These are phyloP conservation scores for Trichogramma pretiosum DNA, from an alignment of 1,140 invertebrate species.

Conservation along the genomic window DNA sequence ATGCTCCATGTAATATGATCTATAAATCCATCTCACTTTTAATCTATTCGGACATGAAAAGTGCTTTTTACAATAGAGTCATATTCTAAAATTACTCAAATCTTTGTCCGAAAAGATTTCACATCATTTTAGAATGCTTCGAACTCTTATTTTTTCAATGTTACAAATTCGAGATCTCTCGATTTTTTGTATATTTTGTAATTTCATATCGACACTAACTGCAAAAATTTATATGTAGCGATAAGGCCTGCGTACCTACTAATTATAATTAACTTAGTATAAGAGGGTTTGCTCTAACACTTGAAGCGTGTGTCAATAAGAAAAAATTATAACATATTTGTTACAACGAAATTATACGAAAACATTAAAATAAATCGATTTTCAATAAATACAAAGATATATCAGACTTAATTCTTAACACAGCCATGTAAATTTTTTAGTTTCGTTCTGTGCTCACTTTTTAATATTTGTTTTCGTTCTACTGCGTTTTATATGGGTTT, in stretches of 20 bases:
- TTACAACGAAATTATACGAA: slow-evolving; percentile 10
- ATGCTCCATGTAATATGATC: slow-evolving; percentile 1
- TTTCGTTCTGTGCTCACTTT: background rate
- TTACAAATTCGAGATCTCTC: slow-evolving; percentile 8
- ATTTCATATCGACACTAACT: slow-evolving; percentile 13
- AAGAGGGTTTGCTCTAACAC: too few species aligned
- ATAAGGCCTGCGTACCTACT: slow-evolving; percentile 11
- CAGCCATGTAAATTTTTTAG: background rate
- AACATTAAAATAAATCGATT: slow-evolving; percentile 4
- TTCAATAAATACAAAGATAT: too few species aligned
- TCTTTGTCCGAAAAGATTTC: slow-evolving; percentile 7
- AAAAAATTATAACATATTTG: slow-evolving; percentile 7
- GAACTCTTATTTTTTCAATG: slow-evolving; percentile 6
- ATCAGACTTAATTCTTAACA: background rate
- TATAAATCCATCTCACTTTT: background rate
- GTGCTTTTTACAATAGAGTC: background rate
- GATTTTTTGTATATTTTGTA: slow-evolving; percentile 18
- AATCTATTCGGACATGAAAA: slow-evolving; percentile 5
- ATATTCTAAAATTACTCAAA: background rate
- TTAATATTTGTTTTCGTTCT: background rate
- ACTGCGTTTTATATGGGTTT: background rate
- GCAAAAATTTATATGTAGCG: slow-evolving; percentile 9
- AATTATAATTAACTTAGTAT: too few species aligned
- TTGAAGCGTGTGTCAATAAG: slow-evolving; percentile 4
- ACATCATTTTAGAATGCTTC: slow-evolving; percentile 7